Conservation (phyloP, 2,113 vertebrate species). For the Thamnophis sirtalis region DNA sequence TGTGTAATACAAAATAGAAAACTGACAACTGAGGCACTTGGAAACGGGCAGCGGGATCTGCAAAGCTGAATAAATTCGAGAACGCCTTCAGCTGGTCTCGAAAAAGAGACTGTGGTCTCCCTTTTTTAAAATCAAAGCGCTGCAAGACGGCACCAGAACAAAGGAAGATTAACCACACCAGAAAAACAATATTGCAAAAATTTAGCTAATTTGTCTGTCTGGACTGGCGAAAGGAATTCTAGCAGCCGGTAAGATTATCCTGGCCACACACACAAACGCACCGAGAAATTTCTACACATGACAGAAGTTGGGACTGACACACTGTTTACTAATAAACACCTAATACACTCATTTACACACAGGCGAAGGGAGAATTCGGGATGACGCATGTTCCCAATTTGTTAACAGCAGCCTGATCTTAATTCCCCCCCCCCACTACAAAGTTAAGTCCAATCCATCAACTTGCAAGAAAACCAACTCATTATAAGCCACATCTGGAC, state of each 20-base stretch:
- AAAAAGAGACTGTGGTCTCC: background rate
- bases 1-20: background rate
- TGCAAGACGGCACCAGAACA: too few species aligned
- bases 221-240: background rate
- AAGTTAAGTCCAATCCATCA: background rate
- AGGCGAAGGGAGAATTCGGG: background rate
- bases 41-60: too few species aligned
- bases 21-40: too few species aligned
- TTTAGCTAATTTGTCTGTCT: background rate
- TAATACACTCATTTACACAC: background rate
- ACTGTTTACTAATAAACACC: background rate
- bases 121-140: too few species aligned
- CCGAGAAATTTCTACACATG: background rate
- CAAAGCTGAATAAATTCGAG: too few species aligned
- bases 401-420: background rate
- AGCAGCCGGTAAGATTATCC: background rate
- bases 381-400: fast-evolving
- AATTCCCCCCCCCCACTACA: background rate
- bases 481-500: background rate
- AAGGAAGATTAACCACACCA: background rate
- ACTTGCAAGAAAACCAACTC: background rate
- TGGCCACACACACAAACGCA: background rate
- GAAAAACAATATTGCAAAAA: background rate
- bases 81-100: background rate
- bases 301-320: background rate